Evolutionary conservation across 2,113 vertebrate species (phyloP).

Genomic region (Ahaetulla prasina): DNA sequence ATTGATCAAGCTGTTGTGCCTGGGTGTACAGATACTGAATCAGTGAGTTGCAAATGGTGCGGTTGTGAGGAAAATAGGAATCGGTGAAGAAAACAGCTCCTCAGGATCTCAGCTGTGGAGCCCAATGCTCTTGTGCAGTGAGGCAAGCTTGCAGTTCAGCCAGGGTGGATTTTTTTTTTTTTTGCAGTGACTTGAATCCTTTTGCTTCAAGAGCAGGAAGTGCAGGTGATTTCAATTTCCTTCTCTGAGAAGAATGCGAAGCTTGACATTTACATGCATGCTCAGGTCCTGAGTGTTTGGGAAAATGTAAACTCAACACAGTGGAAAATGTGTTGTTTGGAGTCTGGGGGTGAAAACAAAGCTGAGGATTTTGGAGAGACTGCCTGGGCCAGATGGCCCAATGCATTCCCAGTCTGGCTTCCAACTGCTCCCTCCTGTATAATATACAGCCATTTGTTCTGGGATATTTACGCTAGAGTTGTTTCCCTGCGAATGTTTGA

Average conservation of each 20-base stretch:
- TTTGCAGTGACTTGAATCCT: constrained; percentile 66
- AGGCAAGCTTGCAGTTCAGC: constrained; percentile 56
- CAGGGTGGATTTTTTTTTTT: constrained; percentile 47
- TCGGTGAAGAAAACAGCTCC: constrained; percentile 63
- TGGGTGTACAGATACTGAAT: constrained; percentile 52
- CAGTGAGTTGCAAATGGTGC: constrained; percentile 44
- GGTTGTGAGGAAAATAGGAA: constrained; percentile 62
- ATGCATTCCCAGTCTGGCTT: constrained; percentile 81
- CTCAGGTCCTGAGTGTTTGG: constrained; percentile 81
- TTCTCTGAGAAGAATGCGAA: constrained; percentile 71
- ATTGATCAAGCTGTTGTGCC: constrained; percentile 39
- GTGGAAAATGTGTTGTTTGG: constrained; percentile 88
- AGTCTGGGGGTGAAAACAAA: constrained; percentile 86
- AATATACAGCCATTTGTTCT: constrained; percentile 84
- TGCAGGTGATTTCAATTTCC: constrained; percentile 80
- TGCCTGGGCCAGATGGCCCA: constrained; percentile 82
- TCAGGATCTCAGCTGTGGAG: constrained; percentile 43
- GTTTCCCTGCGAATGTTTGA: constrained; percentile 82
- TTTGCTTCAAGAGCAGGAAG: constrained; percentile 71
- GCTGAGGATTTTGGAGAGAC: constrained; percentile 84
- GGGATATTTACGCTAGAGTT: constrained; percentile 84
- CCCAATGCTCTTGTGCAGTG: constrained; percentile 39
- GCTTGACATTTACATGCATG: constrained; percentile 82
- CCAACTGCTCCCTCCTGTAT: constrained; percentile 86
- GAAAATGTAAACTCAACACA: constrained; percentile 85